Evolutionary conservation across 2,797 vertebrate species (phyloP), one percentile per base, ranked within the genome.

Genomic region (Mus minutoides): DNA sequence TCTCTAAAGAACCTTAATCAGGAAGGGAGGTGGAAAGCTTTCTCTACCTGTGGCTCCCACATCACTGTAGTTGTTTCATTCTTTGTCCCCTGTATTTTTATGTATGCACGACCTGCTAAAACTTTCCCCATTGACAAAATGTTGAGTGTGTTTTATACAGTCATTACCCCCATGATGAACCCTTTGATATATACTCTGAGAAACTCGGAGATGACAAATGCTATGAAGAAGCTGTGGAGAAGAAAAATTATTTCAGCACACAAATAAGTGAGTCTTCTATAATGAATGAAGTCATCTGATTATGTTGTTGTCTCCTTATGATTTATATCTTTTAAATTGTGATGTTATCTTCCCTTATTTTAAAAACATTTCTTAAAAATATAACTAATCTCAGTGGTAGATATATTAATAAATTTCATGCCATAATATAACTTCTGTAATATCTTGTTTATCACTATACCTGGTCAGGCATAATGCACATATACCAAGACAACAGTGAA

Each of bases 201-300:
- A 91, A 97, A 97, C 46, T 76, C 82, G 60, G 96, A 96, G 58
- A 92, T 97, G 96, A 94, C 9, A 71, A 94, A 82, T 76, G 83
- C 93, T n/a, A 95, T 94, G 85, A 94, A 86, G 26, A 90, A 34
- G 34, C 17, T 86, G 17, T 94, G 93, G 49, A 85, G 34, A 77
- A 67, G 49, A n/a, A 84, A 62, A 78, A 37, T 43, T 37, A 69
- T 13, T 43, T 82, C n/a, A 60, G 62, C 2, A 49, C 26, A 67
- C 14, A 43, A 82, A 46, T 88, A 67, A 83, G 19, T 60, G 58
- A 37, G 56, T 62, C 31, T 43, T 52, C 16, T 7, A 8, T 37
- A 16, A 13, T n/a, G 24, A 43, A 24, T 2, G 13, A 13, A 52
- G 13, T 52, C 80, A 22, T 40, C 24, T 49, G 21, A 37, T 4